phyloP scores from a whole-genome alignment of 2,888 invertebrate genomes.

The Epinotia brunnichana region DNA sequence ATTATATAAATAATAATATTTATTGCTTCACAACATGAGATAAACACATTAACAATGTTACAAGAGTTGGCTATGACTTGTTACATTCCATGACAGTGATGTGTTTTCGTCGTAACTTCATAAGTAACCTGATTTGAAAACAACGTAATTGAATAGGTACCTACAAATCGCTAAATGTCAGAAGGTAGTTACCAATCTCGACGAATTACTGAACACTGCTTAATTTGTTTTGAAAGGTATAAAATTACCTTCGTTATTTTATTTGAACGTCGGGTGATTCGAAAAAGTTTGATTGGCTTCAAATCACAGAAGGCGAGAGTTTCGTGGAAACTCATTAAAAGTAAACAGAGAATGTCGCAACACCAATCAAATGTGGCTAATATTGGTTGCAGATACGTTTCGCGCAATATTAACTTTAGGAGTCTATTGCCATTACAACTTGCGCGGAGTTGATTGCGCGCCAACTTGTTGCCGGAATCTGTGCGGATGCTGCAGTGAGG shows the following conservation, averaged over 20 bases:
- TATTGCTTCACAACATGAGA: too few species aligned
- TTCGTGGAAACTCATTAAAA: slow-evolving; percentile 80
- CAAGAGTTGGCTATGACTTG: too few species aligned
- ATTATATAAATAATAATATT: too few species aligned
- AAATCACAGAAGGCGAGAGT: slow-evolving; percentile 69
- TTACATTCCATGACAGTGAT: too few species aligned
- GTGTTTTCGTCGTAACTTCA: background rate
- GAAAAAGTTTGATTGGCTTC: slow-evolving; percentile 82
- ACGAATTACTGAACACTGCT: slow-evolving; percentile 30
- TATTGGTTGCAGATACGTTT: slow-evolving; percentile 41
- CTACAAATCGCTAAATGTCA: slow-evolving; percentile 14
- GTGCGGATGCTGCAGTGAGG: background rate
- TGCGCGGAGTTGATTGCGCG: slow-evolving; percentile 18
- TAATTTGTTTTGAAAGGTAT: slow-evolving; percentile 45
- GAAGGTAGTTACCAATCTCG: slow-evolving; percentile 7
- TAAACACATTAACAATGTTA: too few species aligned
- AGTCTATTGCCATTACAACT: slow-evolving; percentile 26
- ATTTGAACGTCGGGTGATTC: slow-evolving; percentile 58
- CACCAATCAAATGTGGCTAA: slow-evolving; percentile 70
- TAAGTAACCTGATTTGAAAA: background rate
- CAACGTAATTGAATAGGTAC: background rate
- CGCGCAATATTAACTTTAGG: slow-evolving; percentile 41
- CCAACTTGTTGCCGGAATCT: slow-evolving; percentile 6
- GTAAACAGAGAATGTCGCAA: slow-evolving; percentile 76
- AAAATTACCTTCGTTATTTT: slow-evolving; percentile 53